Evolutionary conservation across 1,140 invertebrate species (phyloP).

Genomic region (Portunus trituberculatus): DNA sequence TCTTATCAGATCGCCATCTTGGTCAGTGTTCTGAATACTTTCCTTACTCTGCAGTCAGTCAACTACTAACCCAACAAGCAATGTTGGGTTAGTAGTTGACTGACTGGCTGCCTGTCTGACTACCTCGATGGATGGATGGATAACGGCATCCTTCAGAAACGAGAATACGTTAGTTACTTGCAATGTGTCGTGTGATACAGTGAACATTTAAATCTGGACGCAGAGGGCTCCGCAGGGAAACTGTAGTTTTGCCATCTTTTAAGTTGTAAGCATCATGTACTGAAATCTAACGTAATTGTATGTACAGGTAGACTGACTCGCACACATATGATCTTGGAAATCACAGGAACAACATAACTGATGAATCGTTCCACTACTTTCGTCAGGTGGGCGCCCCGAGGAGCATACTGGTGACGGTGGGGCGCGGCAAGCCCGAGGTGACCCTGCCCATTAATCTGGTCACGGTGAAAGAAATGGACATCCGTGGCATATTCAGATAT

Average conservation of each 20-base stretch:
- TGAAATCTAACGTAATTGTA: not conserved
- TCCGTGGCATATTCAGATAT: conserved; percentile 82
- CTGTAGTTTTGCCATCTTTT: too few species aligned
- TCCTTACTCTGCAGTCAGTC: not conserved
- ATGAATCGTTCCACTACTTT: not conserved
- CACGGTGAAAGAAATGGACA: conserved; percentile 82
- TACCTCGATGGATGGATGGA: too few species aligned
- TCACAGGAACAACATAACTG: not conserved
- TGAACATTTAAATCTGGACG: too few species aligned
- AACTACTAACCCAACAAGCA: not conserved
- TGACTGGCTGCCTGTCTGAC: not conserved
- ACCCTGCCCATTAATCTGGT: conserved; percentile 80
- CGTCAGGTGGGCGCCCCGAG: conserved; percentile 80
- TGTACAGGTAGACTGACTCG: not conserved
- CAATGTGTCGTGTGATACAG: too few species aligned
- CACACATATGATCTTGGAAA: not conserved
- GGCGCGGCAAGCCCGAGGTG: conserved; percentile 81
- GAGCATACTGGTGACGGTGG: conserved; percentile 82
- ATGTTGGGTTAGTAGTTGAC: not conserved
- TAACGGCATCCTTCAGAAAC: too few species aligned
- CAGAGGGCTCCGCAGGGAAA: too few species aligned
- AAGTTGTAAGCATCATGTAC: too few species aligned
- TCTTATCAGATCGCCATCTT: conserved; percentile 88
- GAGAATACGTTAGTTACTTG: too few species aligned
- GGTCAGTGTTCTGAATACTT: conserved; percentile 81